phyloP scores from a whole-genome alignment of 2,888 invertebrate genomes.

The Heterodera filipjevi region DNA sequence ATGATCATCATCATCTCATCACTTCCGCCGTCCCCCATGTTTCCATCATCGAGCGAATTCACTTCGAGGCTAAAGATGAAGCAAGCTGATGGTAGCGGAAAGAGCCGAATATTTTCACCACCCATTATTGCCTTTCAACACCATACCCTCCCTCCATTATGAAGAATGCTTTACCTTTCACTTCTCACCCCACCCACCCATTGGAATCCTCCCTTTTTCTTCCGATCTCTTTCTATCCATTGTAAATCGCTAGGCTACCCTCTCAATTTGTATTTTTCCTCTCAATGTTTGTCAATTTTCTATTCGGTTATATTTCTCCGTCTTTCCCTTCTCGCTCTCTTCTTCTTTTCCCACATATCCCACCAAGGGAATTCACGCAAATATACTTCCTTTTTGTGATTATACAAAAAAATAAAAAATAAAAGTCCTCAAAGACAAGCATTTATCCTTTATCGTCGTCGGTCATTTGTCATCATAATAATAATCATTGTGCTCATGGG shows the following conservation, averaged over 20 bases:
- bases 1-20: not conserved
- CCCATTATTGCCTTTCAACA: not conserved
- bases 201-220: not conserved
- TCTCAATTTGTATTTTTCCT: not conserved
- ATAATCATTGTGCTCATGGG: not conserved
- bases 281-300: not conserved
- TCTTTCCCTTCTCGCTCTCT: not conserved
- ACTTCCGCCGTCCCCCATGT: not conserved
- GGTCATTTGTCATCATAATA: constrained; percentile 3
- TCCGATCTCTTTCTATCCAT: not conserved
- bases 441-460: constrained; percentile 7
- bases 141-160: not conserved
- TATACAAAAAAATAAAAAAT: not conserved
- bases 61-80: not conserved
- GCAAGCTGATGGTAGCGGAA: not conserved
- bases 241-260: not conserved
- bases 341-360: not conserved
- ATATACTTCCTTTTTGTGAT: not conserved
- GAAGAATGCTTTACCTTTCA: not conserved
- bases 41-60: not conserved
- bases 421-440: not conserved
- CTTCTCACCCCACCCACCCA: not conserved
- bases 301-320: not conserved
- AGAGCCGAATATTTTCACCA: not conserved
- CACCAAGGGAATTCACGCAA: not conserved